These are phyloP conservation scores for Geococcyx californianus DNA, from an alignment of 2,113 vertebrate genomes.

Conservation along the genomic window DNA sequence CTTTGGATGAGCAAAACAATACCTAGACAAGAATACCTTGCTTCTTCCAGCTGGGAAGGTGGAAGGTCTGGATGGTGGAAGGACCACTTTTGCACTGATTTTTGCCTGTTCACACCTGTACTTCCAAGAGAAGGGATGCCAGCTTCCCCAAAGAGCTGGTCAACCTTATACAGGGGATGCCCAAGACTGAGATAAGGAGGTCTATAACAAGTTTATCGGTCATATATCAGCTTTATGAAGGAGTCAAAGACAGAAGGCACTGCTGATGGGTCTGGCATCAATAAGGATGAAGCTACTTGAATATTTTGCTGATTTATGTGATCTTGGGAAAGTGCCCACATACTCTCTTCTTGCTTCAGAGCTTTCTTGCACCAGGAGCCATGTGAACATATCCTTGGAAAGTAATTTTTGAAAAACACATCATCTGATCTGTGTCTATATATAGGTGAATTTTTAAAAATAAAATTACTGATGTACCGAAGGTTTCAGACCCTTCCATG, in stretches of 20 bases:
- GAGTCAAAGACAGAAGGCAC: neutral
- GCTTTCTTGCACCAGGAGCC: neutral
- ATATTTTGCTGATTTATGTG: neutral
- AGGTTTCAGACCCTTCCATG: neutral
- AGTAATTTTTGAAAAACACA: neutral
- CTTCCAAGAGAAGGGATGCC: neutral
- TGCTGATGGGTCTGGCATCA: neutral
- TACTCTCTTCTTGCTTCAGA: neutral
- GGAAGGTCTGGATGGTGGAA: neutral
- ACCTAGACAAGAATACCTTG: fast-evolving
- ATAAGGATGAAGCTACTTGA: neutral
- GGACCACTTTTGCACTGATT: neutral
- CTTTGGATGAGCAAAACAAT: neutral
- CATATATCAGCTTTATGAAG: neutral
- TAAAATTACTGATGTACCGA: neutral
- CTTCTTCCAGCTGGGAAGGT: neutral
- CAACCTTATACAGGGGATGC: neutral
- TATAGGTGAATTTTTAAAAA: neutral
- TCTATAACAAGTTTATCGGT: neutral
- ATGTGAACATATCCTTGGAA: neutral
- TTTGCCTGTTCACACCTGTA: neutral
- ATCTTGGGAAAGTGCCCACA: neutral
- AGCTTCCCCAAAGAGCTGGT: neutral
- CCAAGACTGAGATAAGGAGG: neutral
- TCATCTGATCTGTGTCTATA: neutral